phyloP scores from a whole-genome alignment of 1,140 invertebrate genomes.

The Saccostrea echinata region DNA sequence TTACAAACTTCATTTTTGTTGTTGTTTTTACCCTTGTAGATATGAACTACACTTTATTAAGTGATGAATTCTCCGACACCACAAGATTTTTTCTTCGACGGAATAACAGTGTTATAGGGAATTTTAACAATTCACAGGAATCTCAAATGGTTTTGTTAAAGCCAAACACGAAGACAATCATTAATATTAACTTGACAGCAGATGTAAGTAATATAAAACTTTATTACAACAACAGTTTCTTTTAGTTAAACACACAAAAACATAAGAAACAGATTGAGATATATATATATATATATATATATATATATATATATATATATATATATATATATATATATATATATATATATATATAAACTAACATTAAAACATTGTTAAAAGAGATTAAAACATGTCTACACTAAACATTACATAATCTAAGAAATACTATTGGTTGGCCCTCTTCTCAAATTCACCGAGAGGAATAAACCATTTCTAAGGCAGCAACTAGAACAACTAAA shows the following conservation, averaged over 20 bases:
- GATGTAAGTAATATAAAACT: not conserved
- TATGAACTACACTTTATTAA: not conserved
- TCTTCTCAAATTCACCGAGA: too few relatives aligned
- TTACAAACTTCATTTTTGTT: not conserved
- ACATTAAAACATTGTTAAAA: too few relatives aligned
- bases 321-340: too few relatives aligned
- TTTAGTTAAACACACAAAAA: not conserved
- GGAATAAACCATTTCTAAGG: too few relatives aligned
- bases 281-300: too few relatives aligned
- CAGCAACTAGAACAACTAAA: not conserved
- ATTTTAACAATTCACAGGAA: not conserved
- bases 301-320: too few relatives aligned
- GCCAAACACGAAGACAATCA: not conserved
- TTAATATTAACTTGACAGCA: not conserved
- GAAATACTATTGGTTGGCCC: too few relatives aligned
- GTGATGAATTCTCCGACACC: not conserved
- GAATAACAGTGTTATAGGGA: not conserved
- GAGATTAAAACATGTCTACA: too few relatives aligned
- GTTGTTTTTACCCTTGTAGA: not conserved
- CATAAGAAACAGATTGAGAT: too few relatives aligned
- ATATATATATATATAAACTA: too few relatives aligned
- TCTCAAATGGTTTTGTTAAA: not conserved
- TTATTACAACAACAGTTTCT: not conserved
- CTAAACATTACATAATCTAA: too few relatives aligned
- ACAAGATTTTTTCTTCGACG: not conserved